phyloP scores from a whole-genome alignment of 2,797 vertebrate genomes.

The Chaetodon trifasciatus region DNA sequence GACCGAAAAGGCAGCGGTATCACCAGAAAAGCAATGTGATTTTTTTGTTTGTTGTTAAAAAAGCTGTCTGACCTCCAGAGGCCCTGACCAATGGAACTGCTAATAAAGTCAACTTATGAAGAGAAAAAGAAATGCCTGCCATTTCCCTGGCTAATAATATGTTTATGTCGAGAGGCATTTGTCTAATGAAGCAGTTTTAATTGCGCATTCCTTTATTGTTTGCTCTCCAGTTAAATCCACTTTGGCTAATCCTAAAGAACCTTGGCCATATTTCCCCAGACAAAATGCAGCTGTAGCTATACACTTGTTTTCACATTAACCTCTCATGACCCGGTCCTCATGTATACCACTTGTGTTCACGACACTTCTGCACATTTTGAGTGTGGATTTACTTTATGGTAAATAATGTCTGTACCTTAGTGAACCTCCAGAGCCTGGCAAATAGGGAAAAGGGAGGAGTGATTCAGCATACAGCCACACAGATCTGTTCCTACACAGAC shows the following conservation, averaged over 20 bases:
- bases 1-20: slow-evolving; percentile 30
- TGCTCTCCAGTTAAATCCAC: slow-evolving; percentile 78
- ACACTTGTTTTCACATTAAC: slow-evolving; percentile 47
- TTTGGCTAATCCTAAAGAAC: slow-evolving; percentile 80
- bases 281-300: slow-evolving; percentile 44
- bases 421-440: slow-evolving; percentile 21
- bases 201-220: slow-evolving; percentile 74
- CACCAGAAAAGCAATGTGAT: slow-evolving; percentile 30
- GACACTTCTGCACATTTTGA: slow-evolving; percentile 1
- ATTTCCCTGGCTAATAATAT: slow-evolving; percentile 57
- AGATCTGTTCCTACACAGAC: slow-evolving; percentile 11
- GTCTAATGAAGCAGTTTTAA: slow-evolving; percentile 80
- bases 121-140: slow-evolving; percentile 24
- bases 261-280: slow-evolving; percentile 76
- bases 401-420: slow-evolving; percentile 17
- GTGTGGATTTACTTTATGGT: neutral
- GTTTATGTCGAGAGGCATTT: slow-evolving; percentile 69
- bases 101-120: slow-evolving; percentile 55
- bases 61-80: slow-evolving; percentile 58
- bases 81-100: slow-evolving; percentile 35
- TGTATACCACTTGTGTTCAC: neutral
- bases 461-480: slow-evolving; percentile 7
- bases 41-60: slow-evolving; percentile 13
- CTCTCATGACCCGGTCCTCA: slow-evolving; percentile 7
- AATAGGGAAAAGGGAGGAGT: neutral